Conservation (phyloP, 2,113 vertebrate species). For the Ameiurus melas region DNA sequence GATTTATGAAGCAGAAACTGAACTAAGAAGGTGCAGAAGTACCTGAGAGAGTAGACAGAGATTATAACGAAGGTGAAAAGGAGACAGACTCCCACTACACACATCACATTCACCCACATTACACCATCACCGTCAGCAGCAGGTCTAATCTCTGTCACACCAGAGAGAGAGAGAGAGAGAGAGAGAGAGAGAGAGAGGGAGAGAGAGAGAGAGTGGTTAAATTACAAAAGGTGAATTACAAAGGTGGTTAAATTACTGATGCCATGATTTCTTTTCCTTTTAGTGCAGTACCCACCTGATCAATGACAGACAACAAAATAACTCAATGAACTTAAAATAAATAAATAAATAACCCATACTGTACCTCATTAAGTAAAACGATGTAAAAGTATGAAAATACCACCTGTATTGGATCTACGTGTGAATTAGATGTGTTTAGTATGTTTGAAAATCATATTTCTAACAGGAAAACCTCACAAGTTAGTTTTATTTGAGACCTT, state of each 20-base stretch:
- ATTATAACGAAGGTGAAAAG: constrained; percentile 53
- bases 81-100: constrained; percentile 52
- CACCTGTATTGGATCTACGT: not conserved
- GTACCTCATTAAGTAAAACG: not conserved
- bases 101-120: constrained; percentile 48
- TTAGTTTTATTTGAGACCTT: not conserved
- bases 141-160: not conserved
- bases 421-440: not conserved
- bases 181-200: not conserved
- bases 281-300: not conserved
- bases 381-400: not conserved
- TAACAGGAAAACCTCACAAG: too few relatives aligned
- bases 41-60: constrained; percentile 62
- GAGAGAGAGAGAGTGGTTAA: not conserved
- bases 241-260: not conserved
- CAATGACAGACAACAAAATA: not conserved
- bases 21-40: not conserved
- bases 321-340: not conserved
- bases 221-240: not conserved
- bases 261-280: not conserved
- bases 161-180: not conserved
- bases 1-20: not conserved
- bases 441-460: not conserved
- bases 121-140: not conserved
- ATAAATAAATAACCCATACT: not conserved